phyloP scores from a whole-genome alignment of 1,140 invertebrate species.

The Phymastichus coffea region DNA sequence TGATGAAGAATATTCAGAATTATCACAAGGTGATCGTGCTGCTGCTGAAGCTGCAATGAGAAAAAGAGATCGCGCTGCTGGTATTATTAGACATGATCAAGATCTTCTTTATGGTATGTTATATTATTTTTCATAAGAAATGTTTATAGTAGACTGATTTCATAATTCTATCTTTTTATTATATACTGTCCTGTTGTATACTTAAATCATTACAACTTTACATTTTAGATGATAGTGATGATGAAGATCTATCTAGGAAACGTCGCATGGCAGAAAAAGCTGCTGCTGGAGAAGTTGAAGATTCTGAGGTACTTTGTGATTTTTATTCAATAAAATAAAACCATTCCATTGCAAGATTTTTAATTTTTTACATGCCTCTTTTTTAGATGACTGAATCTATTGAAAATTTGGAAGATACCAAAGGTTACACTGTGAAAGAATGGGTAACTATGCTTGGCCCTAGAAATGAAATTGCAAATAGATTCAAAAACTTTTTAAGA shows the following conservation, averaged over 20 bases:
- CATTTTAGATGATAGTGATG: slow-evolving; percentile 61
- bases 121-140: slow-evolving; percentile 7
- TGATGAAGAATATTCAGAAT: slow-evolving; percentile 83
- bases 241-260: slow-evolving; percentile 68
- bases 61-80: slow-evolving; percentile 82
- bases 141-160: slow-evolving; percentile 11
- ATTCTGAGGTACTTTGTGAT: slow-evolving; percentile 62
- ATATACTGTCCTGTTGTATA: too few species aligned
- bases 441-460: slow-evolving; percentile 98
- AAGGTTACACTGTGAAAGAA: slow-evolving; percentile 87
- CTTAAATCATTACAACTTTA: too few species aligned
- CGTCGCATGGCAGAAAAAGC: slow-evolving; percentile 82
- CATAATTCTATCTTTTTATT: neutral
- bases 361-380: slow-evolving; percentile 6
- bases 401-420: slow-evolving; percentile 96
- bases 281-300: slow-evolving; percentile 75
- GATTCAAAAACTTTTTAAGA: slow-evolving; percentile 93
- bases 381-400: slow-evolving; percentile 89
- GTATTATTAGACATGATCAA: slow-evolving; percentile 76
- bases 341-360: too few species aligned
- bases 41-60: slow-evolving; percentile 88
- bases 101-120: slow-evolving; percentile 72
- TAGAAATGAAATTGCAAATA: slow-evolving; percentile 91
- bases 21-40: slow-evolving; percentile 81
- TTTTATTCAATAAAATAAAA: neutral